A percentile compares a stretch with the other conserved stretches of the same genome.
phyloP scores from a whole-genome alignment of 1,140 invertebrate species.

The Macrotrachela quadricornifera region DNA sequence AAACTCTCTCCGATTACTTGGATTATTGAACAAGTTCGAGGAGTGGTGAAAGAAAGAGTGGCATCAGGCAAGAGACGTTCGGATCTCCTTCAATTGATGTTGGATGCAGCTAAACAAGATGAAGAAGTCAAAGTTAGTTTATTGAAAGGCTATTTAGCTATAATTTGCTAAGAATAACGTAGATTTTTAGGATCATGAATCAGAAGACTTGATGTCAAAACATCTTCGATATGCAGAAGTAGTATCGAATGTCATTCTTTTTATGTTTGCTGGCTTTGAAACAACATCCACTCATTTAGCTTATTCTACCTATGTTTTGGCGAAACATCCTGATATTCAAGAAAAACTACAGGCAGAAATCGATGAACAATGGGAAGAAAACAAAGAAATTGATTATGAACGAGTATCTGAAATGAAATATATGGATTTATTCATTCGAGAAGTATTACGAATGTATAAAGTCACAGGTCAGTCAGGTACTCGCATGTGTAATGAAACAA shows the following conservation, averaged over 20 bases:
- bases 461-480: neutral
- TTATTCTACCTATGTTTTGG: slow-evolving; percentile 31
- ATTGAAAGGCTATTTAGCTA: too few species aligned
- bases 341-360: slow-evolving; percentile 29
- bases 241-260: slow-evolving; percentile 17
- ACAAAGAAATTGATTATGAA: neutral
- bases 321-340: slow-evolving; percentile 32
- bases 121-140: too few species aligned
- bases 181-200: too few species aligned
- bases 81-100: too few species aligned
- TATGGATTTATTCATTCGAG: slow-evolving; percentile 3
- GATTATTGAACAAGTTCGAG: too few species aligned
- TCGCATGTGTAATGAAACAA: too few species aligned
- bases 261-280: slow-evolving; percentile 25
- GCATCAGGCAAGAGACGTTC: too few species aligned
- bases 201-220: too few species aligned
- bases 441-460: neutral
- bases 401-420: neutral
- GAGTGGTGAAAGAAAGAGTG: too few species aligned
- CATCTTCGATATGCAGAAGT: slow-evolving; percentile 13
- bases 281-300: slow-evolving; percentile 32
- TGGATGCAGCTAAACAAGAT: too few species aligned
- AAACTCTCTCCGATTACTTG: too few species aligned
- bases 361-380: neutral
- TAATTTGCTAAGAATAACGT: too few species aligned